Conservation (phyloP, 2,113 vertebrate species). For the Zosterops borbonicus region DNA sequence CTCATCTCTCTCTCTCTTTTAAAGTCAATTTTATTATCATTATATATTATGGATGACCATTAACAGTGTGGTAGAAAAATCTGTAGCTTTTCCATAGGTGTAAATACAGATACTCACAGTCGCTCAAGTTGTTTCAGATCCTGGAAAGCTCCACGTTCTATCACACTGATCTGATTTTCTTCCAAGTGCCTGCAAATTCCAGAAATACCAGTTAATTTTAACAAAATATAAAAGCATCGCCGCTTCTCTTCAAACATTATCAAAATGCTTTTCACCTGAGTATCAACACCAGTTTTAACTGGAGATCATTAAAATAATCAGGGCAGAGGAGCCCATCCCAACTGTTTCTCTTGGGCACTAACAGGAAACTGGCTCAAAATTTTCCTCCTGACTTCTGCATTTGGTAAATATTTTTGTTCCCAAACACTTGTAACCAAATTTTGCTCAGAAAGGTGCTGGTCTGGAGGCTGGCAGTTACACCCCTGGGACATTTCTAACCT, state of each 20-base stretch:
- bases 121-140: constrained; percentile 95
- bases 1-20: not conserved
- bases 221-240: not conserved
- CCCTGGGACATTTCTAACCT: not conserved
- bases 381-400: not conserved
- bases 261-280: not conserved
- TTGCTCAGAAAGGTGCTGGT: not conserved
- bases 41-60: not conserved
- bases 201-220: constrained; percentile 44
- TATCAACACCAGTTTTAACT: not conserved
- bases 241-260: not conserved
- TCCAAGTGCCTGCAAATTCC: constrained; percentile 88
- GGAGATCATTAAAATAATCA: not conserved
- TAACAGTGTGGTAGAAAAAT: not conserved
- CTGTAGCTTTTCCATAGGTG: not conserved
- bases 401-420: not conserved
- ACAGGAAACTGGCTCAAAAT: not conserved
- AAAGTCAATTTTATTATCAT: not conserved
- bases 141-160: constrained; percentile 97
- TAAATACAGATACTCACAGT: constrained; percentile 82
- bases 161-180: constrained; percentile 94
- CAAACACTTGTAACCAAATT: not conserved
- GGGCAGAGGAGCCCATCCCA: not conserved
- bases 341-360: not conserved
- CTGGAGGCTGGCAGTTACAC: too few relatives aligned